Base-by-base conservation (phyloP, 2,113 vertebrate genomes). In the Dicrurus megarhynchus region DNA sequence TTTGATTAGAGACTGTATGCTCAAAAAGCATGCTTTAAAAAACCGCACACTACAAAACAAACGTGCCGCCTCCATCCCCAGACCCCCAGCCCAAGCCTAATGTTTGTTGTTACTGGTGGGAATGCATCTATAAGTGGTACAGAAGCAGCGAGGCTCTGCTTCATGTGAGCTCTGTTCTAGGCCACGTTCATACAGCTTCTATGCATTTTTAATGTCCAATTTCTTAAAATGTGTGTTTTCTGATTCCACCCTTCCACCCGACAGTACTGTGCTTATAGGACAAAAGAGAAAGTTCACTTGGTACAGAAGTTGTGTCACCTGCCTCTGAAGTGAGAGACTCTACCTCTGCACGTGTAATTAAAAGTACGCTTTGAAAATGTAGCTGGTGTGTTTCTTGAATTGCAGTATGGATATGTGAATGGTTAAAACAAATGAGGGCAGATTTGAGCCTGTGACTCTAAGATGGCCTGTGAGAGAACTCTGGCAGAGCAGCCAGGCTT, bases 391-490 rank as follows among this genome's bases (percentile, higher is more conserved):
- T 65, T 82, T 79, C 59, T 67, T 44, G 78, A 47, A 16, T 27
- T 56, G 67, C 79, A 88, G 63, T 57, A 18, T 11, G 24, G 89
- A 55, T 79, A 16, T 0, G 2, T 37, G 68, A 75, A n/a, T 6
- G 44, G 74, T 84, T 91, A 57, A 80, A 94, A 47, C 28, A 88
- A 88, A 68, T 0, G 28, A 84, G 84, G 88, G 47, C 52, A 37
- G 39, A 76, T 92, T 88, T 49, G 81, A 74, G 89, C 46, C 92
- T 89, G 92, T 67, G 78, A 46, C 83, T 88, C 86, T 87, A 82
- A 97, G 95, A 89, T 96, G 93, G 94, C 94, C 90, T 94, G 76
- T 7, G 28, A 71, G 90, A 93, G 78, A 90, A 95, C 93, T 97
- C 93, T 42, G 67, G 70, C 83, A 93, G 83, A 86, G 94, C 79